These are phyloP conservation scores for Antidorcas marsupialis DNA, from an alignment of 2,113 vertebrate genomes.

Conservation along the genomic window DNA sequence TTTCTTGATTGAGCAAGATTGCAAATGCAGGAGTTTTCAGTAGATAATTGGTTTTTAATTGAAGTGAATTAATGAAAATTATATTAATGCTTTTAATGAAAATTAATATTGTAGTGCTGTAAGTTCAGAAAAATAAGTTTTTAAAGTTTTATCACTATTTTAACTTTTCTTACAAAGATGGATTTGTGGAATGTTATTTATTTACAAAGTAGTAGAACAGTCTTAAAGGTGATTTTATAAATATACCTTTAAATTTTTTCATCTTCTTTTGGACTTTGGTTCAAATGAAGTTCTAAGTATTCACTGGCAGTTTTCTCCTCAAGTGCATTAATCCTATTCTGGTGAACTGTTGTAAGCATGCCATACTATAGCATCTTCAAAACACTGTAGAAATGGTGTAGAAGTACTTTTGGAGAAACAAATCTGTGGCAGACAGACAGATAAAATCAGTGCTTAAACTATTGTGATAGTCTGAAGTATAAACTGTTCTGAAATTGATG, in stretches of 20 bases:
- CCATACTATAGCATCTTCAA: background rate
- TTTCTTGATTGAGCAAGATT: slow-evolving; percentile 20
- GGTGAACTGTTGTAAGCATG: background rate
- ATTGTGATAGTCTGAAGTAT: background rate
- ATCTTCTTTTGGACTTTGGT: background rate
- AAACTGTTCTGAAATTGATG: background rate
- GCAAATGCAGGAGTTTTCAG: background rate
- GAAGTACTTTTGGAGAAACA: background rate
- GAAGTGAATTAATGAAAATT: slow-evolving; percentile 60
- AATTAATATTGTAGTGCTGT: slow-evolving; percentile 53
- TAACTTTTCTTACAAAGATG: background rate
- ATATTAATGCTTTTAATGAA: slow-evolving; percentile 41
- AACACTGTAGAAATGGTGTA: background rate
- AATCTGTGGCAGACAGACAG: background rate
- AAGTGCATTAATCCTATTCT: background rate
- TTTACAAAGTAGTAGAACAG: background rate
- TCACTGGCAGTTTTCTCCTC: background rate
- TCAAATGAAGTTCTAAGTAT: background rate
- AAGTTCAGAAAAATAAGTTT: slow-evolving; percentile 37
- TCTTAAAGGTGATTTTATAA: slow-evolving; percentile 20
- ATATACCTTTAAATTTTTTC: background rate
- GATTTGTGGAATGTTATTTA: background rate
- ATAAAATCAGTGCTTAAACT: slow-evolving; percentile 14
- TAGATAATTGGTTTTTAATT: slow-evolving; percentile 30
- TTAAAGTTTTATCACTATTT: background rate